phyloP scores from a whole-genome alignment of 2,888 invertebrate species.

The Volucella bombylans region DNA sequence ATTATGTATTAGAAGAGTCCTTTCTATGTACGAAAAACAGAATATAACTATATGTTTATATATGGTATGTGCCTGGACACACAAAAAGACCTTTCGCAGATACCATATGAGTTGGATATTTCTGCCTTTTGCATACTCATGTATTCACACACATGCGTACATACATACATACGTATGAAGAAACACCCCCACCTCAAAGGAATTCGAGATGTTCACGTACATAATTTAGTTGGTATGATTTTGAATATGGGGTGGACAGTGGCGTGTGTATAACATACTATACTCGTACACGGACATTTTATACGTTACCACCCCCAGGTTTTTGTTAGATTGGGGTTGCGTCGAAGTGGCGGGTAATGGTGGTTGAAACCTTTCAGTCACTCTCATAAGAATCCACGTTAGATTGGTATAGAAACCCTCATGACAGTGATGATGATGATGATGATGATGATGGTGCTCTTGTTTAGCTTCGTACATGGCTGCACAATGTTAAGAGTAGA shows the following conservation, averaged over 20 bases:
- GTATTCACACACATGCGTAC: slow-evolving; percentile 8
- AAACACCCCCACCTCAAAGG: slow-evolving; percentile 22
- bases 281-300: slow-evolving; percentile 52
- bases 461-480: slow-evolving; percentile 56
- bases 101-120: slow-evolving; percentile 71
- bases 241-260: slow-evolving; percentile 68
- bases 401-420: slow-evolving; percentile 47
- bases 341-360: background rate
- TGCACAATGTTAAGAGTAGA: slow-evolving; percentile 31
- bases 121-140: slow-evolving; percentile 12
- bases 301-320: background rate
- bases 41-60: slow-evolving; percentile 57
- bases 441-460: slow-evolving; percentile 48
- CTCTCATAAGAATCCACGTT: slow-evolving; percentile 47
- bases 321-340: slow-evolving; percentile 1
- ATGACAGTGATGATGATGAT: slow-evolving; percentile 7
- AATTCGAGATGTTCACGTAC: slow-evolving; percentile 56
- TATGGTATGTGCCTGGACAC: slow-evolving; percentile 52
- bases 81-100: slow-evolving; percentile 64
- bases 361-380: slow-evolving; percentile 26
- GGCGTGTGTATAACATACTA: slow-evolving; percentile 44
- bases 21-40: slow-evolving; percentile 70
- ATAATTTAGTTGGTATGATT: slow-evolving; percentile 70
- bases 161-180: background rate
- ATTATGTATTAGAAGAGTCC: slow-evolving; percentile 71